Evolutionary conservation across 2,113 vertebrate species (phyloP), one percentile per base, ranked within the genome.

Genomic region (Morone saxatilis): DNA sequence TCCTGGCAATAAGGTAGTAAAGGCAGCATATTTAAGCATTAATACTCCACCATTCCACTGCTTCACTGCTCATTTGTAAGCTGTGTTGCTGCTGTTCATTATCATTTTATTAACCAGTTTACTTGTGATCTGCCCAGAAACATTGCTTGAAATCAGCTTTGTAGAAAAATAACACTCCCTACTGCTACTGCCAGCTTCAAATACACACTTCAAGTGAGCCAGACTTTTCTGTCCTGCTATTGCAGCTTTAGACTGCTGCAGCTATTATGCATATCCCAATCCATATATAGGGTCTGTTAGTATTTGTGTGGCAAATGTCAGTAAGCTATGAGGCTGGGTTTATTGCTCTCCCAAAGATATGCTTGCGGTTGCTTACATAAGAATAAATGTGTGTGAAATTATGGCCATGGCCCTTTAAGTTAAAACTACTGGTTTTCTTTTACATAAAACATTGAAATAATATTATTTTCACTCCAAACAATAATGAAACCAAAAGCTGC

Each of bases 251-350:
- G 8, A 76, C 38, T 14, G 12, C 53, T 66, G 62, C 50, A 50
- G 11, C 76, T 43, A 57, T n/a, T 54, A 43, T 61, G 76, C 50
- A 65, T 0, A 45, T 73, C 22, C 41, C 41, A 51, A 70, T 74
- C 19, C 20, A 36, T 40, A 38, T 72, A 36, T 71, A 80, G 50
- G 48, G 75, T 69, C 48, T 40, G 41, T 20, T 66, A n/a, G 77
- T 63, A 63, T 77, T 76, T 71, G 61, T 74, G 74, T 47, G 74
- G 75, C 59, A 66, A 74, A 79, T 76, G 53, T 75, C 60, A 47
- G 40, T 67, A 8, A 54, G 17, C 59, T 48, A n/a, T 51, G 48
- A 63, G 48, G n/a, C 50, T 78, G 63, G 36, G 71, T 81, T 54
- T 48, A 80, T 43, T 54, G 65, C 48, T 70, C 41, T 81, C 16